These are phyloP conservation scores for Synchiropus splendidus DNA, from an alignment of 2,113 vertebrate species.

Conservation along the genomic window DNA sequence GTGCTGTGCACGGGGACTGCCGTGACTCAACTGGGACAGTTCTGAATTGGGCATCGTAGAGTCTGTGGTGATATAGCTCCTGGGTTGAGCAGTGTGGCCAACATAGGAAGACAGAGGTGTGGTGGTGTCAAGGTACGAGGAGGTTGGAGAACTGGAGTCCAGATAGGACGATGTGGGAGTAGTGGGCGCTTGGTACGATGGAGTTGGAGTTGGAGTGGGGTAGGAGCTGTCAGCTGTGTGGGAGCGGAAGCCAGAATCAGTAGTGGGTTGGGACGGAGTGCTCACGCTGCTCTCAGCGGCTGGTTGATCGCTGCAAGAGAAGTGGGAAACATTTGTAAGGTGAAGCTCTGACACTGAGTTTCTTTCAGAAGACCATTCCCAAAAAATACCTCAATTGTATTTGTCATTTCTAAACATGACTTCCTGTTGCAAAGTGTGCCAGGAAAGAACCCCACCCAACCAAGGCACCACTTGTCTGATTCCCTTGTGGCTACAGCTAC, in stretches of 20 bases:
- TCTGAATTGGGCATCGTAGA: slow-evolving; percentile 49
- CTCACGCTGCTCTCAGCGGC: slow-evolving; percentile 67
- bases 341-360: too few species aligned
- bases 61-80: slow-evolving; percentile 39
- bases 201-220: slow-evolving; percentile 56
- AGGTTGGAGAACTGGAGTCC: slow-evolving; percentile 64
- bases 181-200: slow-evolving; percentile 44
- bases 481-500: too few species aligned
- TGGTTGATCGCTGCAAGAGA: slow-evolving; percentile 57
- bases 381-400: too few species aligned
- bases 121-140: slow-evolving; percentile 46
- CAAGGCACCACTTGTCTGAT: too few species aligned
- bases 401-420: too few species aligned
- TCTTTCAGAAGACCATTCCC: not conserved
- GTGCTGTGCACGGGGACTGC: slow-evolving; percentile 71
- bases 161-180: slow-evolving; percentile 60
- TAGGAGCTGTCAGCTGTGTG: slow-evolving; percentile 63
- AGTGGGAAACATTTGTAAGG: not conserved
- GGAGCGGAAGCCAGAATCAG: slow-evolving; percentile 71
- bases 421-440: too few species aligned
- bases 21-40: slow-evolving; percentile 55
- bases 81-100: slow-evolving; percentile 39
- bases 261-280: slow-evolving; percentile 64
- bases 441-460: too few species aligned
- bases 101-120: slow-evolving; percentile 54